phyloP scores from a whole-genome alignment of 2,888 invertebrate genomes.

The Panorpa germanica region DNA sequence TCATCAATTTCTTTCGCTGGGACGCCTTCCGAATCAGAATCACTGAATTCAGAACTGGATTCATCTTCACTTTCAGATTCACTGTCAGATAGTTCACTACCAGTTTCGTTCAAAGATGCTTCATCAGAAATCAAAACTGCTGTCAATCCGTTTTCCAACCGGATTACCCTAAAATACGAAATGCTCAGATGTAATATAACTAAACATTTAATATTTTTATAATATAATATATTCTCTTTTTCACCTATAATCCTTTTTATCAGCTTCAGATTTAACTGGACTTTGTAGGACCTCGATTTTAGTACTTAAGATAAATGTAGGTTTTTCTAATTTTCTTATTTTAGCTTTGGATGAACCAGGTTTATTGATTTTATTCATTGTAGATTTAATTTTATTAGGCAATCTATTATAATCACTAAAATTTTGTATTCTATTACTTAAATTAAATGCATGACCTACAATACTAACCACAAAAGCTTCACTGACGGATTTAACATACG shows the following conservation, averaged over 20 bases:
- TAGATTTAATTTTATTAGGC: too few relatives aligned
- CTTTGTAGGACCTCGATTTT: conserved; percentile 21
- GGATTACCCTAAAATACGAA: conserved; percentile 31
- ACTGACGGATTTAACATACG: too few relatives aligned
- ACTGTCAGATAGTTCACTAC: conserved; percentile 15
- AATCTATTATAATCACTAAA: too few relatives aligned
- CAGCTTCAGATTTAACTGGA: conserved; percentile 55
- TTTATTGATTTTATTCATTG: too few relatives aligned
- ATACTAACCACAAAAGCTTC: too few relatives aligned
- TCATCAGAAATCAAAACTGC: conserved; percentile 53
- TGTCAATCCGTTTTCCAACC: conserved; percentile 48
- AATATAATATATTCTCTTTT: conserved; percentile 15
- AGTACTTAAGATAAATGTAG: too few relatives aligned
- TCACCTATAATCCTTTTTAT: conserved; percentile 62
- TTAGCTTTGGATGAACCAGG: too few relatives aligned
- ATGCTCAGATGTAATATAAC: conserved; percentile 1
- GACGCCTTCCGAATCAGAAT: conserved; percentile 13
- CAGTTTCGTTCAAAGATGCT: conserved; percentile 16
- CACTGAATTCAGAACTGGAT: background rate
- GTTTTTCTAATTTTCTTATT: too few relatives aligned
- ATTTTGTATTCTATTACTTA: too few relatives aligned
- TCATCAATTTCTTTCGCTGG: conserved; percentile 16
- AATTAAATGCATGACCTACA: too few relatives aligned
- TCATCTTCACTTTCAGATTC: conserved; percentile 10
- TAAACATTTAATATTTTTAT: conserved; percentile 9